These are phyloP conservation scores for Armadillidium nasatum DNA, from an alignment of 1,140 invertebrate genomes.

Conservation along the genomic window DNA sequence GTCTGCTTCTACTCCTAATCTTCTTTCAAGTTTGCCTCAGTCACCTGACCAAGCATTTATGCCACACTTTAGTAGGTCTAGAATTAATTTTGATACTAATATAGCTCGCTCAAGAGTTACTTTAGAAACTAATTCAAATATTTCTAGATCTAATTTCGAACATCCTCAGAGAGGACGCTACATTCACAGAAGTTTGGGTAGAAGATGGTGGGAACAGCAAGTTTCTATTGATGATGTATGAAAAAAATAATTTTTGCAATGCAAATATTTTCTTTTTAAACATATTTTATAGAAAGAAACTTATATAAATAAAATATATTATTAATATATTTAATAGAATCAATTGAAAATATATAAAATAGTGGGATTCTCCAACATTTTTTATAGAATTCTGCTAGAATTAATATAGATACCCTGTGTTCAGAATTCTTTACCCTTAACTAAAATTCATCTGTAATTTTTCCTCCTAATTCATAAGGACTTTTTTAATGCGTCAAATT, in stretches of 20 bases:
- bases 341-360: too few relatives aligned
- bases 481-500: too few relatives aligned
- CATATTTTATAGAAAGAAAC: too few relatives aligned
- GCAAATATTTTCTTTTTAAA: too few relatives aligned
- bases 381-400: too few relatives aligned
- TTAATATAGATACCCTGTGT: too few relatives aligned
- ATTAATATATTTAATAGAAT: too few relatives aligned
- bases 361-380: too few relatives aligned
- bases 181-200: constrained; percentile 22
- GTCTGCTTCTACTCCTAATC: constrained; percentile 32
- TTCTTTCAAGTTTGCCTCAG: constrained; percentile 27
- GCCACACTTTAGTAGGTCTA: constrained; percentile 16
- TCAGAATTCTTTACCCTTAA: too few relatives aligned
- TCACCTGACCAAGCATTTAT: constrained; percentile 19
- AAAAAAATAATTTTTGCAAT: not conserved
- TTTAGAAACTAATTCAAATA: not conserved
- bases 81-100: not conserved
- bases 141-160: not conserved
- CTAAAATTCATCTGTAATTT: too few relatives aligned
- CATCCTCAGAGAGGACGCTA: not conserved
- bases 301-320: too few relatives aligned
- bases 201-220: constrained; percentile 14
- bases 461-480: too few relatives aligned
- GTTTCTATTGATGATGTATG: not conserved
- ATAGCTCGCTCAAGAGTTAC: not conserved